A percentile compares a stretch with the other conserved stretches of the same genome.
Evolutionary conservation across 1,140 invertebrate genomes (phyloP).

Genomic region (Frieseomelitta varia): DNA sequence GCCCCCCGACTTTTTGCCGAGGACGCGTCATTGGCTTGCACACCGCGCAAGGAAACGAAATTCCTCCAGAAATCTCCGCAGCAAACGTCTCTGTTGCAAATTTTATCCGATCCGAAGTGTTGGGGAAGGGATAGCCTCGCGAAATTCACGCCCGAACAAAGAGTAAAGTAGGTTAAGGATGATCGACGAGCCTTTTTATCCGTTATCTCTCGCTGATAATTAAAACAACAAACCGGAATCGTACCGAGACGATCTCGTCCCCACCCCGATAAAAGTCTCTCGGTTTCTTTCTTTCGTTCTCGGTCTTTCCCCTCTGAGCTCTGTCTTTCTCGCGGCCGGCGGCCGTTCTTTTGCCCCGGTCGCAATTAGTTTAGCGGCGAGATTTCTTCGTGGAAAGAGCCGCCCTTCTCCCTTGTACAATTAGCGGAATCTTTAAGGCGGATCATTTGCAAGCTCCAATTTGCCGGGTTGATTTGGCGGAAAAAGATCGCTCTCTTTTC

Average conservation of each 20-base stretch:
- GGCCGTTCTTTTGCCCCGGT: conserved; percentile 22
- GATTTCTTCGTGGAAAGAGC: neutral
- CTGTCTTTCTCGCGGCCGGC: no score
- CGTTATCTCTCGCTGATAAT: neutral
- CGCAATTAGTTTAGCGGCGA: conserved; percentile 50
- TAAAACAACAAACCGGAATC: neutral
- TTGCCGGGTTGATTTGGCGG: conserved; percentile 68
- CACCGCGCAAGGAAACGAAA: neutral
- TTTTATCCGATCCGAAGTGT: neutral
- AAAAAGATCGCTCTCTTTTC: conserved; percentile 35
- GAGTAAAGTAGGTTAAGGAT: neutral
- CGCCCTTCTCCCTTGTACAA: conserved; percentile 49
- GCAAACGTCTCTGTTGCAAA: neutral
- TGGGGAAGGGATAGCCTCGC: no score
- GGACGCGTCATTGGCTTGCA: neutral
- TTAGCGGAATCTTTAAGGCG: conserved; percentile 73
- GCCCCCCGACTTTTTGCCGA: conserved; percentile 1
- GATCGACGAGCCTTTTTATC: neutral
- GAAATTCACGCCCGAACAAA: neutral
- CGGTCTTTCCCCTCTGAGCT: neutral
- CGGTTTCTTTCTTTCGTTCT: neutral
- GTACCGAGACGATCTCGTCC: neutral
- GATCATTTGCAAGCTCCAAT: conserved; percentile 76
- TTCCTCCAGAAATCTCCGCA: neutral
- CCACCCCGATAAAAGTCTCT: neutral